These are phyloP conservation scores for Psammodynastes pulverulentus DNA, from an alignment of 2,113 vertebrate genomes.

Conservation along the genomic window DNA sequence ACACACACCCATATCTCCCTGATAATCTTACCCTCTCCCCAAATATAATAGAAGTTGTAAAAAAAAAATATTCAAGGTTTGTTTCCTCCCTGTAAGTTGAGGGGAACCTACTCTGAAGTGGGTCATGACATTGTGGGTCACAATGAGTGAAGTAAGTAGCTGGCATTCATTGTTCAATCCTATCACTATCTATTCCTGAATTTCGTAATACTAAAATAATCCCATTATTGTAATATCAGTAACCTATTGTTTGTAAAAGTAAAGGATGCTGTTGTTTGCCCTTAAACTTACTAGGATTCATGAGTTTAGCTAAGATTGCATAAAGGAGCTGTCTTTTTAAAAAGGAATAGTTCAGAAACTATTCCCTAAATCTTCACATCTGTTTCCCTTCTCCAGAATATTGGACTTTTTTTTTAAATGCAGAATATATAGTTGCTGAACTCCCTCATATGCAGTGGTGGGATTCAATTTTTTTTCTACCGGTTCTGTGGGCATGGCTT, in stretches of 20 bases:
- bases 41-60: background rate
- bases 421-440: background rate
- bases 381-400: background rate
- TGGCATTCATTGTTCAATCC: background rate
- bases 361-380: background rate
- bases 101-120: background rate
- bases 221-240: background rate
- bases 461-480: no score
- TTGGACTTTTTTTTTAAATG: background rate
- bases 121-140: background rate
- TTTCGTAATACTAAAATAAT: background rate
- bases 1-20: background rate
- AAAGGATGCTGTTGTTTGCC: background rate
- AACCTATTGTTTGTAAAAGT: background rate
- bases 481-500: no score
- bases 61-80: background rate
- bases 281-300: background rate
- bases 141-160: background rate
- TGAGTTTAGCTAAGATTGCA: background rate
- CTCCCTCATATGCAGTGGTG: background rate
- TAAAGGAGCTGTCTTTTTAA: background rate
- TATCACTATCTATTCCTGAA: background rate
- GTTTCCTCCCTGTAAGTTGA: background rate
- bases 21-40: background rate
- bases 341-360: background rate